phyloP scores from a whole-genome alignment of 2,797 vertebrate species.

The Xiphorhynchus erythropygius region DNA sequence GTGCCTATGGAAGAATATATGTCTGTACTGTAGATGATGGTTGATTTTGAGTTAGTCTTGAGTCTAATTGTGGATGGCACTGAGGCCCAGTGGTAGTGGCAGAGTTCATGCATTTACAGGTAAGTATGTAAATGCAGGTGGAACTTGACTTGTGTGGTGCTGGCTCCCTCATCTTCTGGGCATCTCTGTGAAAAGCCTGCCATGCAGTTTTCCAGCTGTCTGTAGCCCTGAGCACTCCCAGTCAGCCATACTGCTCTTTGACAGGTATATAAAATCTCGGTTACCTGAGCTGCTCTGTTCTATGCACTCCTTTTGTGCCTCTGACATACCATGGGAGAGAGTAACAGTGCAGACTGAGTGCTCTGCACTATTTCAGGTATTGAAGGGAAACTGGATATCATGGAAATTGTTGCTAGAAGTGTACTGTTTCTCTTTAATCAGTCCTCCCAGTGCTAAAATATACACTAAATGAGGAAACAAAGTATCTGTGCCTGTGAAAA shows the following conservation, averaged over 20 bases:
- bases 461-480: constrained; percentile 5
- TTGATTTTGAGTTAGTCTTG: neutral
- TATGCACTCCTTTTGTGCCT: neutral
- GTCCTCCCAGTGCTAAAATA: neutral
- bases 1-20: neutral
- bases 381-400: constrained; percentile 30
- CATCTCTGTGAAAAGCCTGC: neutral
- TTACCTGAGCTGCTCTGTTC: constrained; percentile 21
- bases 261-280: constrained; percentile 16
- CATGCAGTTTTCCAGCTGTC: neutral
- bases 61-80: neutral
- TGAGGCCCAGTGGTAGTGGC: neutral
- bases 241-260: neutral
- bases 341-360: neutral
- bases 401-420: neutral
- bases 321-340: neutral
- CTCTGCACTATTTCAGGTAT: neutral
- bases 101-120: neutral
- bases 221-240: neutral
- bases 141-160: neutral
- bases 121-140: neutral
- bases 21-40: neutral
- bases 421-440: constrained; percentile 21
- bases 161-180: neutral
- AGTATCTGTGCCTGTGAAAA: constrained; percentile 10